Evolutionary conservation across 2,113 vertebrate species (phyloP).

Genomic region (Odocoileus hemionus): DNA sequence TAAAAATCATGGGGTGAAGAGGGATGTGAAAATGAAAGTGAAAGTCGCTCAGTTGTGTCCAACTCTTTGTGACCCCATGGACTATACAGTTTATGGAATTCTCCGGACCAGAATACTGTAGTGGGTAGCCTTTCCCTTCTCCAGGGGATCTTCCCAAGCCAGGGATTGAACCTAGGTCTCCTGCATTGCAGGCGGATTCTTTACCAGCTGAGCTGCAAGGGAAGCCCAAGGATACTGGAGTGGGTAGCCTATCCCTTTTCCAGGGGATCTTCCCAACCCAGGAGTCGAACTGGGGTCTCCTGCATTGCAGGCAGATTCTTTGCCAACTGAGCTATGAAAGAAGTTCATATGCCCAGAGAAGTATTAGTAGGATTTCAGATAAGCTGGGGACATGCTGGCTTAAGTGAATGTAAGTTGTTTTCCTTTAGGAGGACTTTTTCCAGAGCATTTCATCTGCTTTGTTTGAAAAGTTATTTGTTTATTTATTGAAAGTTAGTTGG

Average conservation of each 20-base stretch:
- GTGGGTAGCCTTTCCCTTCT: not conserved
- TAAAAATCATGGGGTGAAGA: not conserved
- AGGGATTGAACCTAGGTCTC: not conserved
- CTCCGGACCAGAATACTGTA: not conserved
- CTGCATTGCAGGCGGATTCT: not conserved
- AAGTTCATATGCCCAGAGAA: not conserved
- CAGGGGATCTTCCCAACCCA: no score
- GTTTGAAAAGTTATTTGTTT: not conserved
- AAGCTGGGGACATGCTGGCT: not conserved
- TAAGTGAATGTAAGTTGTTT: not conserved
- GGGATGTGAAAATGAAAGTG: not conserved
- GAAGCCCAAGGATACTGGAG: not conserved
- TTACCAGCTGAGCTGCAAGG: not conserved
- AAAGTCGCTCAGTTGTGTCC: accelerated
- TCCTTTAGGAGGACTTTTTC: not conserved
- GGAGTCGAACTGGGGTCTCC: no score
- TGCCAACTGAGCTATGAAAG: no score
- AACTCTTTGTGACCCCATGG: not conserved
- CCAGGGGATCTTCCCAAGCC: not conserved
- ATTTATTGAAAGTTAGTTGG: not conserved
- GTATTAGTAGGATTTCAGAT: not conserved
- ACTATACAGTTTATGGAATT: not conserved
- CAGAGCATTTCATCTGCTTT: not conserved
- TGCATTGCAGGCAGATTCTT: no score
- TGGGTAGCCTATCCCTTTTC: no score